These are phyloP conservation scores for Zonitis immaculata DNA, from an alignment of 2,888 invertebrate genomes.

Conservation along the genomic window DNA sequence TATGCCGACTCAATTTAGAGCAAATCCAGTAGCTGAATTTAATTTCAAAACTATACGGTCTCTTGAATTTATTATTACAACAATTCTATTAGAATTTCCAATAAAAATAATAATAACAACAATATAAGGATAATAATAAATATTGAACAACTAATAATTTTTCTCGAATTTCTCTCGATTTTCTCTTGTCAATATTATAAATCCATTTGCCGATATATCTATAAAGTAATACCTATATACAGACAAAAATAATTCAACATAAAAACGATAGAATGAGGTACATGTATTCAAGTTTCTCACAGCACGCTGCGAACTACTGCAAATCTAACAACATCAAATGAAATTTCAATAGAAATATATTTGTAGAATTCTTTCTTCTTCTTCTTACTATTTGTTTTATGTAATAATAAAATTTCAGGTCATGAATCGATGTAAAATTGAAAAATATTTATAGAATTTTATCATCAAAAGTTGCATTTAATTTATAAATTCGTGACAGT, in stretches of 20 bases:
- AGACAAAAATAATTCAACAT: constrained; percentile 31
- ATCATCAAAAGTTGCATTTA: constrained; percentile 3
- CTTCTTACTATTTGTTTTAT: too few relatives aligned
- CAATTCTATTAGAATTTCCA: background rate
- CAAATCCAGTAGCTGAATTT: constrained; percentile 35
- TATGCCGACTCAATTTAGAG: constrained; percentile 30
- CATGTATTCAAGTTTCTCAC: constrained; percentile 32
- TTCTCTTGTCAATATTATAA: constrained; percentile 18
- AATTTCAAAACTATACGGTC: constrained; percentile 26
- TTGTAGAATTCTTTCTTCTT: too few relatives aligned
- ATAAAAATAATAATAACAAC: background rate
- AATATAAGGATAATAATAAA: too few relatives aligned
- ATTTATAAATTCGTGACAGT: constrained; percentile 8
- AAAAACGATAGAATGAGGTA: constrained; percentile 30
- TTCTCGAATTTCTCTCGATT: background rate
- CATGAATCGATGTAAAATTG: background rate
- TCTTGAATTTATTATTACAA: background rate
- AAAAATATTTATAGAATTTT: background rate
- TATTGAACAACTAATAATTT: too few relatives aligned
- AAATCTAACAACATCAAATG: constrained; percentile 24
- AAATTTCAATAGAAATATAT: constrained; percentile 7
- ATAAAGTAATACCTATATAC: constrained; percentile 28
- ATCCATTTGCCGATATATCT: constrained; percentile 30
- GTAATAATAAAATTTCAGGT: background rate
- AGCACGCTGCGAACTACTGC: constrained; percentile 32